Base-by-base conservation (phyloP, 2,113 vertebrate species). In the Genyomyrus donnyi region DNA sequence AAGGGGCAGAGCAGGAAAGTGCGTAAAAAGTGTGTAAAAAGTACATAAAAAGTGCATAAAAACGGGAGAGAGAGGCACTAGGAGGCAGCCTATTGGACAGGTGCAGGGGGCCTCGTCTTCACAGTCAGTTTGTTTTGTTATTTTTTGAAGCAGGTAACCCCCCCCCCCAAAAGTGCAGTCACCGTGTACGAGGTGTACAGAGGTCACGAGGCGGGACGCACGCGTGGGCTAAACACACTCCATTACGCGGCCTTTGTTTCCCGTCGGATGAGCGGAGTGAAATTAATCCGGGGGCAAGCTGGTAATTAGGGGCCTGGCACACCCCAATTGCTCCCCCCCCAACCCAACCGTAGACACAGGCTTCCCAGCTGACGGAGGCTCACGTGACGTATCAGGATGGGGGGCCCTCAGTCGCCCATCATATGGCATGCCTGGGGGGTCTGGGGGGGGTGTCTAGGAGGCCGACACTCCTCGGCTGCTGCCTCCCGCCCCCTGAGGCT, bases 351-450 rank as follows among this genome's bases (percentile, higher is more conserved):
- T 70, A 88, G 77, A 31, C 15, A 52, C 48, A 66, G 90, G 92
- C 89, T 90, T 91, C 48, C 91, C 92, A 93, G 93, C 93, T 93
- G 93, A 92, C 93, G 90, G 89, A 5, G 17, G 87, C 85, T 91
- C 89, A 91, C 88, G 88, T 92, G 88, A 91, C 90, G 77, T 49
- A 42, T 66, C 1, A 45, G 83, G 86, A 83, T 27, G 42, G 42
- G 80, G 56, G 39, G 84, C 86, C 66, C 10, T 87, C 35, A 11
- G 89, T 31, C 91, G 90, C 88, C 66, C 91, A 89, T 94, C 93
- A 93, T 93, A 93, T 93, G 93, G 91, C 85, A 91, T 89, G 89
- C 56, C 88, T 70, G 88, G 46, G 58, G 49, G 48, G 21, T 48
- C 5, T 13, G 46, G 84, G 17, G 1, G 52, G 49, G 49, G 10